These are phyloP conservation scores for Holothuria glaberrima DNA, from an alignment of 35 echinoderm and acorn worm species.

Conservation along the genomic window DNA sequence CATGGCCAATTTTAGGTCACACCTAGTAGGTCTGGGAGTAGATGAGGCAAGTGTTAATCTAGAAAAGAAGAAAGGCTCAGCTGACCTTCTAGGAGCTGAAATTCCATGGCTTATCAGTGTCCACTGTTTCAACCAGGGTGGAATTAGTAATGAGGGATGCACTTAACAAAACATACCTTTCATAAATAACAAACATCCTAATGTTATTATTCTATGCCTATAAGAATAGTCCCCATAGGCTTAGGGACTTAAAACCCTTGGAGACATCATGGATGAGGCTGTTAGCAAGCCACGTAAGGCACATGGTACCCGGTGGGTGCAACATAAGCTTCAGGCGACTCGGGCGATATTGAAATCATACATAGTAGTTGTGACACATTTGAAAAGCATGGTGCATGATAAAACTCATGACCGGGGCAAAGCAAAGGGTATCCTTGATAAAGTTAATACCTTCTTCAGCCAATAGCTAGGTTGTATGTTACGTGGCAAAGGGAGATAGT, in stretches of 20 bases:
- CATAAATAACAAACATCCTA: slow-evolving; percentile 42
- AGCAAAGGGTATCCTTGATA: slow-evolving; percentile 45
- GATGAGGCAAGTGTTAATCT: slow-evolving; percentile 17
- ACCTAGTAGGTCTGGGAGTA: not conserved
- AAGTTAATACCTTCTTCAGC: slow-evolving; percentile 9
- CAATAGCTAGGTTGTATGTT: slow-evolving; percentile 39
- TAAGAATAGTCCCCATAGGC: slow-evolving; percentile 1
- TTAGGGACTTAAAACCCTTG: slow-evolving; percentile 18
- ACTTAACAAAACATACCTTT: slow-evolving; percentile 21
- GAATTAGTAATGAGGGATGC: slow-evolving; percentile 36
- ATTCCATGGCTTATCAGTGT: slow-evolving; percentile 35
- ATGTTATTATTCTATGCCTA: slow-evolving; percentile 26
- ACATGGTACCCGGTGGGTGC: slow-evolving; percentile 31
- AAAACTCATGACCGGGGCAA: slow-evolving; percentile 37
- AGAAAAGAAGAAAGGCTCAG: slow-evolving; percentile 16
- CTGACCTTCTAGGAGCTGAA: not conserved
- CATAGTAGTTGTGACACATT: slow-evolving; percentile 20
- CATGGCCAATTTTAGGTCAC: slow-evolving; percentile 12
- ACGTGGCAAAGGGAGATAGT: slow-evolving; percentile 36
- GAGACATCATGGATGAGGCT: slow-evolving; percentile 11
- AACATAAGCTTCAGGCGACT: slow-evolving; percentile 18
- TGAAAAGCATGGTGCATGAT: slow-evolving; percentile 45
- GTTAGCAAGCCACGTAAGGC: slow-evolving; percentile 26
- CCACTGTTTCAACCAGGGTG: slow-evolving; percentile 27
- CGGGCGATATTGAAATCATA: slow-evolving; percentile 28